These are phyloP conservation scores for Drosophila emarginata DNA, from an alignment of 2,888 invertebrate species.

Conservation along the genomic window DNA sequence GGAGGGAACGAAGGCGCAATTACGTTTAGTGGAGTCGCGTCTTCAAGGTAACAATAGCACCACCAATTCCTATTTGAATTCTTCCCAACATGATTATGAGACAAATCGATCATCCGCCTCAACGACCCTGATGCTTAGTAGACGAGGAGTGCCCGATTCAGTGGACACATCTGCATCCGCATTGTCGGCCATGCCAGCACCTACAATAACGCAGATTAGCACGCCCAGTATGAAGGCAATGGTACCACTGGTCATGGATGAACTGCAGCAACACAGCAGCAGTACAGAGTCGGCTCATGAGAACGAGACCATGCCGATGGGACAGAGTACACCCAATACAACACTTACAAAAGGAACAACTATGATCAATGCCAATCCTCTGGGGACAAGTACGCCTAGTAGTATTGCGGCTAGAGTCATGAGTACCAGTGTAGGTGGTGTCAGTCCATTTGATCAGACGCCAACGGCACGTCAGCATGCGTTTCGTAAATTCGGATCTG, in stretches of 20 bases:
- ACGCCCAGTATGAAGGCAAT: conserved; percentile 85
- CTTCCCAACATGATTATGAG: conserved; percentile 79
- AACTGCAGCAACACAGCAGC: conserved; percentile 83
- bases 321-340: conserved; percentile 42
- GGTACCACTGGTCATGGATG: conserved; percentile 84
- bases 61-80: conserved; percentile 82
- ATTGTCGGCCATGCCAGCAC: conserved; percentile 61
- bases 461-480: conserved; percentile 54
- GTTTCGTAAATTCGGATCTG: conserved; percentile 61
- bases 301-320: conserved; percentile 72
- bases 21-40: conserved; percentile 87
- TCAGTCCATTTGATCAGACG: conserved; percentile 70
- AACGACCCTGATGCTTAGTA: conserved; percentile 78
- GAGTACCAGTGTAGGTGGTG: conserved; percentile 79
- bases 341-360: conserved; percentile 54
- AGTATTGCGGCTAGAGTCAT: conserved; percentile 66
- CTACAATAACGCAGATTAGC: conserved; percentile 80
- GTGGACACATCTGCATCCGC: conserved; percentile 53
- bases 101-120: conserved; percentile 80
- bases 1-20: conserved; percentile 90
- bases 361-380: conserved; percentile 52
- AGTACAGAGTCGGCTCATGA: conserved; percentile 87
- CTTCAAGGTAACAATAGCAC: conserved; percentile 81
- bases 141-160: conserved; percentile 71
- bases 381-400: conserved; percentile 61